Conservation (phyloP, 2,797 vertebrate genomes). For the Microctenopoma stevenorrisi region DNA sequence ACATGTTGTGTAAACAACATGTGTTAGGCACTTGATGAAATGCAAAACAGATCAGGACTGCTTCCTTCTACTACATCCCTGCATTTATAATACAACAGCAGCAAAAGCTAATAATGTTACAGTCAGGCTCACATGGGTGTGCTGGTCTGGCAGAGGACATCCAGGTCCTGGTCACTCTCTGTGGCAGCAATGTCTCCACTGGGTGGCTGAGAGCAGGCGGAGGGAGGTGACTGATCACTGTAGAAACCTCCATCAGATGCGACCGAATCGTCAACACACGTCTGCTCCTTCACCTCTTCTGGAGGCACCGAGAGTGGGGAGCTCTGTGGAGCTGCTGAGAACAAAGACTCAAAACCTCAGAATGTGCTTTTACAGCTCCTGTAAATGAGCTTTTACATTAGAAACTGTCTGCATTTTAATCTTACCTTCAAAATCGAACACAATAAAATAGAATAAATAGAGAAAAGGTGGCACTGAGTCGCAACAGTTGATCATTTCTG, state of each 20-base stretch:
- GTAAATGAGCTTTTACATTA: neutral
- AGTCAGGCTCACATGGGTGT: constrained; percentile 77
- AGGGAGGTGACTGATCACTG: constrained; percentile 11
- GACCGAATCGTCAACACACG: constrained; percentile 43
- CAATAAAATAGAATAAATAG: constrained; percentile 7
- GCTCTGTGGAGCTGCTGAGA: constrained; percentile 24
- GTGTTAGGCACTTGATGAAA: neutral
- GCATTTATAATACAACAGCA: neutral
- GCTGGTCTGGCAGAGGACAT: constrained; percentile 79
- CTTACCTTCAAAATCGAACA: constrained; percentile 35
- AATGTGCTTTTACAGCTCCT: neutral
- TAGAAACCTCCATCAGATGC: constrained; percentile 43
- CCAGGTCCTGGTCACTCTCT: constrained; percentile 78
- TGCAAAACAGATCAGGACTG: too few relatives aligned
- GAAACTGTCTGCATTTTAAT: constrained; percentile 6
- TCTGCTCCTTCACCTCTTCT: constrained; percentile 56
- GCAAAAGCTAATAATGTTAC: constrained; percentile 5
- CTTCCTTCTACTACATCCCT: neutral
- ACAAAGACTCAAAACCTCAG: neutral
- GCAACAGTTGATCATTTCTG: constrained; percentile 30
- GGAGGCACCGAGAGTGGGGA: constrained; percentile 14
- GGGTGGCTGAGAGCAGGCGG: constrained; percentile 22
- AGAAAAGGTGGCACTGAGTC: constrained; percentile 7
- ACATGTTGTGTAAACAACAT: too few relatives aligned
- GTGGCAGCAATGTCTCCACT: constrained; percentile 28